A percentile compares a stretch with the other conserved stretches of the same genome.
Conservation (phyloP, 2,888 invertebrate genomes). For the Empis livida region DNA sequence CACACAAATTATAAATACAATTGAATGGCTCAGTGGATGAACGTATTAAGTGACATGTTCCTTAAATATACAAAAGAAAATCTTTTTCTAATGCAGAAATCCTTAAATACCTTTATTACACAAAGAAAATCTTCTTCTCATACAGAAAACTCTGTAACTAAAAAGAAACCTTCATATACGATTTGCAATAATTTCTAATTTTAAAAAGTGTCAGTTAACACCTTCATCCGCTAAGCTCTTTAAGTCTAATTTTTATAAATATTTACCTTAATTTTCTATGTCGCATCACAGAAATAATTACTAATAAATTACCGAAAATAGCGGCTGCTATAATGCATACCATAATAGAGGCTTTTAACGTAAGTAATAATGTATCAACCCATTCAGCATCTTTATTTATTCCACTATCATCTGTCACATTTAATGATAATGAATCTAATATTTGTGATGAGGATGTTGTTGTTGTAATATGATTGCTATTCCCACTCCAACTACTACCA, state of each 20-base stretch:
- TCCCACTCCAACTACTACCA: background rate
- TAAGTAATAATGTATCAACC: slow-evolving; percentile 44
- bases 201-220: no score
- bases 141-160: no score
- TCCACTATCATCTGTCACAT: background rate
- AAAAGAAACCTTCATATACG: no score
- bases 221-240: no score
- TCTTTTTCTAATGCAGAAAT: no score
- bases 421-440: background rate
- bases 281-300: slow-evolving; percentile 77
- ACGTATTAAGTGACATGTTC: no score
- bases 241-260: background rate
- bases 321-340: slow-evolving; percentile 78
- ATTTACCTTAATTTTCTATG: slow-evolving; percentile 43
- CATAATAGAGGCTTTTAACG: slow-evolving; percentile 70
- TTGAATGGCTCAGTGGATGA: no score
- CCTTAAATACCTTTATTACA: no score
- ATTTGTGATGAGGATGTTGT: background rate
- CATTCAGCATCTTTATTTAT: slow-evolving; percentile 30
- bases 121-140: no score
- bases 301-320: slow-evolving; percentile 77
- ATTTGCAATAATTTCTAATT: no score
- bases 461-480: background rate
- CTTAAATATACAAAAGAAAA: background rate
- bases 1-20: no score